A percentile compares a stretch with the other conserved stretches of the same genome.
Conservation (phyloP, 2,797 vertebrate species). For the Nasua narica region DNA sequence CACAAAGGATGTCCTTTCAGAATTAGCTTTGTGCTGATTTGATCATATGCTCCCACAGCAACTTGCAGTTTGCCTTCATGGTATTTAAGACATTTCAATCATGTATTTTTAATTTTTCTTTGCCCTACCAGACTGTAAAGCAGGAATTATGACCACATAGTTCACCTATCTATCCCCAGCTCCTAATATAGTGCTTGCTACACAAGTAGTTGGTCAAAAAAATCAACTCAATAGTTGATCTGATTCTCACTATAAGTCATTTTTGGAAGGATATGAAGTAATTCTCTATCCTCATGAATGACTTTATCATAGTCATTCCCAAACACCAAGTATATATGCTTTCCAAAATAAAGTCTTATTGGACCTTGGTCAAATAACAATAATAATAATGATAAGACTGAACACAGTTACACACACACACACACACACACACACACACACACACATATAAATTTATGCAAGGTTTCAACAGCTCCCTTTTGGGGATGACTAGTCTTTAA, state of each 20-base stretch:
- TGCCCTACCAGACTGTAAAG: neutral
- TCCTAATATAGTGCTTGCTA: neutral
- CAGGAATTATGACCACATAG: neutral
- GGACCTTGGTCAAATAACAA: neutral
- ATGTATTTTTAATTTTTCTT: neutral
- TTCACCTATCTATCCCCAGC: neutral
- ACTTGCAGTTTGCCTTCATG: neutral
- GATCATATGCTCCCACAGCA: neutral
- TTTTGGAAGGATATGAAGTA: neutral
- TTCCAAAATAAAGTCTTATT: neutral
- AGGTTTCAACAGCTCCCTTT: neutral
- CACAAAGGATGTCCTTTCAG: neutral
- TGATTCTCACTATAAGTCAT: neutral
- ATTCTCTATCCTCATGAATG: neutral
- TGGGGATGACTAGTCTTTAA: neutral
- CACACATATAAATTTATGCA: neutral
- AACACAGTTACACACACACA: neutral
- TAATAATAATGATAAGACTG: neutral
- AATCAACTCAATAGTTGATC: neutral
- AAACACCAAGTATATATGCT: neutral
- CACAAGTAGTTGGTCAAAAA: neutral
- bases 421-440: neutral
- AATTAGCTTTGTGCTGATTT: neutral
- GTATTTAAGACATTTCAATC: neutral
- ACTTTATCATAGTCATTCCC: neutral